A percentile compares a stretch with the other conserved stretches of the same genome.
Conservation (phyloP, 2,888 invertebrate genomes). For the Drosophila greeni region DNA sequence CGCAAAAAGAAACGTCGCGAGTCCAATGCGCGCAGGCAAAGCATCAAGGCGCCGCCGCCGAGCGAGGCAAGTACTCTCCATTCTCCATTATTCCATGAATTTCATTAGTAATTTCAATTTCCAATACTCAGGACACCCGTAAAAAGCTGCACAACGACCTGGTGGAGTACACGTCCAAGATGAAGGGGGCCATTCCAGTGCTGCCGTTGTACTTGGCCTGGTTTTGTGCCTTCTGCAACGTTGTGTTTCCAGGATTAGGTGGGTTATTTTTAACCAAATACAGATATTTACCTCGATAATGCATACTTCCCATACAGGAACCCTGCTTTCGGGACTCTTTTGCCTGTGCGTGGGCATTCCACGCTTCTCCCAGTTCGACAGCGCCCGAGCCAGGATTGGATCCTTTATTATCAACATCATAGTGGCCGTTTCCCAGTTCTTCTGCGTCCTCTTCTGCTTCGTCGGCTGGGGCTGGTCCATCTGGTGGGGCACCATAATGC, state of each 20-base stretch:
- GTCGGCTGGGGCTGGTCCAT: constrained; percentile 99
- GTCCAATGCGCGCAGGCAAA: constrained; percentile 80
- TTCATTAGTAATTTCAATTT: background rate
- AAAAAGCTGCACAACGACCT: constrained; percentile 87
- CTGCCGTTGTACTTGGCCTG: constrained; percentile 91
- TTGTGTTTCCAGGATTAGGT: constrained; percentile 89
- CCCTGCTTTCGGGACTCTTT: constrained; percentile 91
- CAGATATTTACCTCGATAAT: background rate
- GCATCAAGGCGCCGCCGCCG: constrained; percentile 81
- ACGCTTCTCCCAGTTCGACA: constrained; percentile 89
- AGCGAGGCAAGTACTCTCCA: constrained; percentile 57
- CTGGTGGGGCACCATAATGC: constrained; percentile 97
- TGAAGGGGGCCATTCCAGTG: constrained; percentile 95
- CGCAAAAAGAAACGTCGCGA: constrained; percentile 78
- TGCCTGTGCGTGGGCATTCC: constrained; percentile 94
- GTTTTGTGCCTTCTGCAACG: constrained; percentile 91
- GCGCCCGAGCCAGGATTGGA: constrained; percentile 86
- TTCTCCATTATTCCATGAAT: too few species aligned
- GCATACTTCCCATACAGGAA: constrained; percentile 81
- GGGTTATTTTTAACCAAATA: constrained; percentile 44
- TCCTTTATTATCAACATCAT: constrained; percentile 91
- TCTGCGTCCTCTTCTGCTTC: constrained; percentile 95
- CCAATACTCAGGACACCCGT: constrained; percentile 82
- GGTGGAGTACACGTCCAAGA: constrained; percentile 90
- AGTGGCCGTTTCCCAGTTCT: constrained; percentile 92